Base-by-base conservation (phyloP, 2,888 invertebrate species). In the Chymomyza amoena region DNA sequence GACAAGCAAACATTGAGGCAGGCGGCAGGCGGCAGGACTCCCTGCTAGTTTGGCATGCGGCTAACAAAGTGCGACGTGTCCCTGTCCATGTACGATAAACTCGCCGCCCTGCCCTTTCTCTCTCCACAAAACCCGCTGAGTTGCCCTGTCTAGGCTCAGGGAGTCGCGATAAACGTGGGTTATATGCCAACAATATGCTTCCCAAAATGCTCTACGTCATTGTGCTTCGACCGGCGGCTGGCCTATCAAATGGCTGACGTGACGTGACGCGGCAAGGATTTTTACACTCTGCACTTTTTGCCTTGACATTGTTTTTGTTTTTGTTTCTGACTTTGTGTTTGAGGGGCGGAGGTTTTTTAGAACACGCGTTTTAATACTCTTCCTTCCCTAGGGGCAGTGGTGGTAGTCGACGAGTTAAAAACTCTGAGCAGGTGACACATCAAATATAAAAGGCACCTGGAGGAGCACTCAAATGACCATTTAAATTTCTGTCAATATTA, bases 231-330 rank as follows among this genome's bases (percentile, higher is more conserved):
- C 20, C 68, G 76, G 71, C 68, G 76, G 71, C 70, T 76, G 72
- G 77, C 83, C 81, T 76, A 80, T 85, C 85, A 85, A 75, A 70
- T 79, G 80, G 79, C 79, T 84, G 84, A 82, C 82, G 77, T 82
- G 82, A 80, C 82, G 74, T 80, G 75, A 75, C 75, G 75, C 64
- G 79, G 75, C 77, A 84, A 74, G 84, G 82, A 84, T 84, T 81
- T 84, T 84, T 82, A 84, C 85, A 85, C 83, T 84, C 83, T 80
- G 83, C 79, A 80, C 77, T 80, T 76, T 84, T 78, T 73, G 68
- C 73, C 66, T 66, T 9, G 57, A 39, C 61, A 62, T 52, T 72
- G 69, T 57, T 57, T 20, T 25, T 20, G 15, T 57, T 57, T 20
- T 57, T 57, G 15, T 57, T 57, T 20, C 28, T 57, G 32, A 32